Evolutionary conservation across 2,797 vertebrate genomes (phyloP), one percentile per base, ranked within the genome.

Genomic region (Buceros bicornis): DNA sequence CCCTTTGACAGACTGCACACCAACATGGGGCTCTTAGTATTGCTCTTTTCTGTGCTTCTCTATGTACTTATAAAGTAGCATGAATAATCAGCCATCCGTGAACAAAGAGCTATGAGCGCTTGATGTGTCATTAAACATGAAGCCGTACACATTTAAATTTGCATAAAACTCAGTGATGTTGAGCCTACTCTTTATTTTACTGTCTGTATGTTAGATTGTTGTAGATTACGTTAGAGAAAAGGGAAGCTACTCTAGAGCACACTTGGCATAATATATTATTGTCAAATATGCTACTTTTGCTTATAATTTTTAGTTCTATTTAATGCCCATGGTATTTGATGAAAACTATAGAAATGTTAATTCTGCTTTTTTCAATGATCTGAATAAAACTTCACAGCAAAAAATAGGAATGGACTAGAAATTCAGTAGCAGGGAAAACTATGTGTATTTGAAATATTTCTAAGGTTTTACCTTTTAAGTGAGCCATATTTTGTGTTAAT

Each of bases 401-500:
- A 69, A 87, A 56, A 42, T 14, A 82, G 4, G 50, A 57, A 61
- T 21, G 6, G 8, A 64, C 24, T 62, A 71, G 40, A 70, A 90
- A 81, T 57, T 72, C 47, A 64, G 10, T 57, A 77, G 13, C 12
- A 70, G 57, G 25, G 16, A 77, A 25, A 79, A 82, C 66, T 73
- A 35, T 10, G 50, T 40, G 17, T 42, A 53, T 81, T 86, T 86
- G 35, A 22, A 86, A 29, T 80, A 65, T 74, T 71, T 95, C 56
- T 45, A 70, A 64, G 60, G 48, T 91, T 82, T 91, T 64, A 60
- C 48, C 11, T 17, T 77, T 85, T 43, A 81, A 53, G 33, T 53
- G 54, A 94, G 47, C 86, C 33, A 88, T 57, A 81, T 89, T 93
- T 96, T 94, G 50, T 83, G 26, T 45, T 94, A 87, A 51, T 78